Conservation (phyloP, 2,797 vertebrate species). For the Eurystomus glaucurus region DNA sequence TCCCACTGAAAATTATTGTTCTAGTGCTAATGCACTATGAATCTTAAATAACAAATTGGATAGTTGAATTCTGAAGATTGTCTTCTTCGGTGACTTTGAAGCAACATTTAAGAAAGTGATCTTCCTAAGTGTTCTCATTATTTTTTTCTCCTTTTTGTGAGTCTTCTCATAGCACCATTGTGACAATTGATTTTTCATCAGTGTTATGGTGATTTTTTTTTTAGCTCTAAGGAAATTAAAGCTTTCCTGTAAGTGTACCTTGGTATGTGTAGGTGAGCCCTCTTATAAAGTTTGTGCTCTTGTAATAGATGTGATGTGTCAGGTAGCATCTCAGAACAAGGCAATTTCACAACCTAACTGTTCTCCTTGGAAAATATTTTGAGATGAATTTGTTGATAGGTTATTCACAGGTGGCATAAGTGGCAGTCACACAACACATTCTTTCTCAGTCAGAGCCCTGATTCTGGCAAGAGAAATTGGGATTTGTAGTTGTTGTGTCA, state of each 20-base stretch:
- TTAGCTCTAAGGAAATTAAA: neutral
- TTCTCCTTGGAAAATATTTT: constrained; percentile 41
- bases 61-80: neutral
- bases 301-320: neutral
- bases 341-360: constrained; percentile 23
- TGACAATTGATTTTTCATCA: neutral
- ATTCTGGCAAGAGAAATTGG: constrained; percentile 23
- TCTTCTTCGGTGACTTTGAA: neutral
- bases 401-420: constrained; percentile 36
- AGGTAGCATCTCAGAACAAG: constrained; percentile 25
- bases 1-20: constrained; percentile 10
- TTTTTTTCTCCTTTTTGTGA: neutral
- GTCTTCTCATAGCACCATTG: neutral
- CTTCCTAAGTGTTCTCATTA: neutral
- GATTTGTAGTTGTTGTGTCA: constrained; percentile 30
- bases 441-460: neutral
- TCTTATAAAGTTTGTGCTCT: neutral
- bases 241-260: neutral
- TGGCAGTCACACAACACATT: neutral
- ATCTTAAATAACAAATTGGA: neutral
- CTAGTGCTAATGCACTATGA: neutral
- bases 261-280: neutral
- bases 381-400: constrained; percentile 37
- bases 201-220: neutral
- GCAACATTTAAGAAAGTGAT: neutral